Evolutionary conservation across 2,113 vertebrate genomes (phyloP).

Genomic region (Tursiops truncatus): DNA sequence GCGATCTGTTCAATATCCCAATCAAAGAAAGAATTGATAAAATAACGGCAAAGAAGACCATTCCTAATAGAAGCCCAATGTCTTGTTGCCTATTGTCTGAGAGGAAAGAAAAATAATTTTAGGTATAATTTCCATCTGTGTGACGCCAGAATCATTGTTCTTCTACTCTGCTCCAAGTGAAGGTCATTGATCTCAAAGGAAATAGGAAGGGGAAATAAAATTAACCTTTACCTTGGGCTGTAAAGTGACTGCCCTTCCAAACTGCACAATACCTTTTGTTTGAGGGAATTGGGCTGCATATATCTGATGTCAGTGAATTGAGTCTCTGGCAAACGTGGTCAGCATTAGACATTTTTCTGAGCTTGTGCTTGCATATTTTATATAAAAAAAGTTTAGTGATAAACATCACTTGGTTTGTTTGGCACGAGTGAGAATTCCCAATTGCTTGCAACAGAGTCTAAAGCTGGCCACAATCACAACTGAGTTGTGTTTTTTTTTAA

Average conservation of each 20-base stretch:
- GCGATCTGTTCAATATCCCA: constrained; percentile 78
- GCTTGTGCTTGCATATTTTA: background rate
- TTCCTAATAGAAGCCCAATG: constrained; percentile 67
- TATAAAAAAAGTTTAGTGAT: background rate
- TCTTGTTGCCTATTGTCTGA: constrained; percentile 72
- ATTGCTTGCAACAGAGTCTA: background rate
- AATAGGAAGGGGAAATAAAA: background rate
- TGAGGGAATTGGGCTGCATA: background rate
- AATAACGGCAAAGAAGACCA: constrained; percentile 33
- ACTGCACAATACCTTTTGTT: background rate
- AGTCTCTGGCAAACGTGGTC: constrained; percentile 45
- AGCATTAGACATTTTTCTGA: background rate
- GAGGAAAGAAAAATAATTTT: constrained; percentile 31
- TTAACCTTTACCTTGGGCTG: background rate
- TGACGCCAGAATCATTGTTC: background rate
- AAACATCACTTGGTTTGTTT: background rate
- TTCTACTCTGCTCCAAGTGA: background rate
- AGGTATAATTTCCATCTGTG: background rate
- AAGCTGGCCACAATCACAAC: background rate
- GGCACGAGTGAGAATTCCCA: constrained; percentile 46
- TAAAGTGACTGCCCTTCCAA: background rate
- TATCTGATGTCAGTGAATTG: background rate
- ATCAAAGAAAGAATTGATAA: constrained; percentile 44
- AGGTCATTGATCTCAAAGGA: background rate
- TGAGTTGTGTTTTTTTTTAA: background rate